Percentiles rank a stretch among this genome's conserved stretches.
These are phyloP conservation scores for Athene noctua DNA, from an alignment of 2,113 vertebrate genomes.

Conservation along the genomic window DNA sequence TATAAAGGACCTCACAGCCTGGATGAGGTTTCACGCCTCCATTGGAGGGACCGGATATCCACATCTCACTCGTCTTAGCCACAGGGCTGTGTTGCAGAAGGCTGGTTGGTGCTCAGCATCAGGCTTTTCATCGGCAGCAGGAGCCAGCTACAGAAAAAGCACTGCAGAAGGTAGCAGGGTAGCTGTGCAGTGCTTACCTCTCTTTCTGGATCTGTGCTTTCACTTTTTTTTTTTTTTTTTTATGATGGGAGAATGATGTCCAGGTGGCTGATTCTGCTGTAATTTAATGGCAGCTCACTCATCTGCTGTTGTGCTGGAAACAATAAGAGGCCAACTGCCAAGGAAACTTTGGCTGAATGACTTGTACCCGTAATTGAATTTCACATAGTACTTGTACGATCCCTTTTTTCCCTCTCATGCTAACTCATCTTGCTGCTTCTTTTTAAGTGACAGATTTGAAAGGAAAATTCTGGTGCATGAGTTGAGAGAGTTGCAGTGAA, in stretches of 20 bases:
- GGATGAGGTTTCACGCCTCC: background rate
- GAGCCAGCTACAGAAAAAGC: background rate
- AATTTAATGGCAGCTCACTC: constrained; percentile 35
- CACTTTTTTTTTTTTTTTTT: background rate
- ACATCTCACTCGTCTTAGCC: accelerated
- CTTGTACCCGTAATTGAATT: constrained; percentile 26
- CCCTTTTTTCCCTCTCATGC: accelerated
- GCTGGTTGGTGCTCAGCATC: background rate
- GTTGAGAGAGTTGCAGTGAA: background rate
- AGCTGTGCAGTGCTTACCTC: background rate
- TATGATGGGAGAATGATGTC: background rate
- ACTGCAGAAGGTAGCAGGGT: background rate
- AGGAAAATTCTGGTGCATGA: background rate
- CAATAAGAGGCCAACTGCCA: constrained; percentile 15
- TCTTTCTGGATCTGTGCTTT: background rate
- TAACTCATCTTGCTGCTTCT: background rate
- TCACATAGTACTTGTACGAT: background rate
- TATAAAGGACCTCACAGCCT: background rate
- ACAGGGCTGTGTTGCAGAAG: background rate
- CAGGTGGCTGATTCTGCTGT: constrained; percentile 45
- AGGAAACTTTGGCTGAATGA: constrained; percentile 21
- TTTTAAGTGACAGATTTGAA: background rate
- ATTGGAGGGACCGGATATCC: background rate
- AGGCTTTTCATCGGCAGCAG: background rate
- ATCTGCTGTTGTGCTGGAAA: constrained; percentile 27